A percentile compares a stretch with the other conserved stretches of the same genome.
Evolutionary conservation across 2,113 vertebrate species (phyloP).

Genomic region (Eonycteris spelaea): DNA sequence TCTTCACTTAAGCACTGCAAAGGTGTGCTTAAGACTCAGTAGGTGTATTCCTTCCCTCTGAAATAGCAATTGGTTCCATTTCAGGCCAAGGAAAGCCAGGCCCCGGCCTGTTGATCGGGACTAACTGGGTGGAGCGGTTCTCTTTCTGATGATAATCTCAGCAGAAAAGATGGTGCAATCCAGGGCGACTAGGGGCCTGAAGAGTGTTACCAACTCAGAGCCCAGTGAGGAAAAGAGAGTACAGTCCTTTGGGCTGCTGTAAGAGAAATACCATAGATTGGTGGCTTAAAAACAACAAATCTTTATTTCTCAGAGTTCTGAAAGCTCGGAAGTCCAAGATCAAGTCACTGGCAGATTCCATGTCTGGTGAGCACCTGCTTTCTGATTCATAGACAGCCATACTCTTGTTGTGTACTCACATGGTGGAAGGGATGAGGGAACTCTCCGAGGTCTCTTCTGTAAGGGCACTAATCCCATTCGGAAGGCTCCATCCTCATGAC

Average conservation of each 20-base stretch:
- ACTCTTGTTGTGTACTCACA: background rate
- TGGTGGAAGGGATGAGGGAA: background rate
- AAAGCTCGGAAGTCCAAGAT: background rate
- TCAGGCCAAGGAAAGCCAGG: background rate
- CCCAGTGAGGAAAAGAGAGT: background rate
- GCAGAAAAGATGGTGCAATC: background rate
- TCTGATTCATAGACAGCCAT: background rate
- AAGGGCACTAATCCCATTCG: background rate
- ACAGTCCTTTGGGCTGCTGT: background rate
- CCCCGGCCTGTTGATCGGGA: background rate
- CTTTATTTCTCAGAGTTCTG: background rate
- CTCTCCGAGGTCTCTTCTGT: background rate
- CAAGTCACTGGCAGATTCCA: background rate
- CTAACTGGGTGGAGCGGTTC: background rate
- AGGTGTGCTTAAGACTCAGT: background rate
- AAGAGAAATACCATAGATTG: too few species aligned
- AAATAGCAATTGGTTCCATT: background rate
- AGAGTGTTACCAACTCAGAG: background rate
- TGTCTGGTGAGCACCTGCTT: background rate
- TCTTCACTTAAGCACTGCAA: background rate
- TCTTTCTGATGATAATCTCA: background rate
- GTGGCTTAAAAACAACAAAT: background rate
- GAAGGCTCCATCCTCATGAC: background rate
- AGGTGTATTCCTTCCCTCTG: background rate
- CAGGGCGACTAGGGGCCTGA: background rate